Conservation (phyloP, 1,140 invertebrate genomes). For the Zelostemma sp. region DNA sequence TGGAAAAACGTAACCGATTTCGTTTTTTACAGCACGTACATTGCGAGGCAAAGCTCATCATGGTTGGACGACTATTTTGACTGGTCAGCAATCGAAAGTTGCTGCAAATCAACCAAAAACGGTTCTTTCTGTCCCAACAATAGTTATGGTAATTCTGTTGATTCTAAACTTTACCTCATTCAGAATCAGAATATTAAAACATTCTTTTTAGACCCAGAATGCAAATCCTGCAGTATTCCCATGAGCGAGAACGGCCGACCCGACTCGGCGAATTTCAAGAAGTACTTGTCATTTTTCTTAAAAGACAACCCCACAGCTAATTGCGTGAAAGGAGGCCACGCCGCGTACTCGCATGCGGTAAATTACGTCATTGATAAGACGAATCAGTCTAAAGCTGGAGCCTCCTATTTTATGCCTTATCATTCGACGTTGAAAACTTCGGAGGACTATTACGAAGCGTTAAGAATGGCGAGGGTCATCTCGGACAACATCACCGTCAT, state of each 20-base stretch:
- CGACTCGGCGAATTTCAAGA: constrained; percentile 77
- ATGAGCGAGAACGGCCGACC: constrained; percentile 74
- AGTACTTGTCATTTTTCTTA: constrained; percentile 89
- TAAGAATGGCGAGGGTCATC: constrained; percentile 87
- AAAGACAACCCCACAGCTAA: constrained; percentile 86
- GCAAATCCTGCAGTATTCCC: too few relatives aligned
- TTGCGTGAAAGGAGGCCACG: constrained; percentile 92
- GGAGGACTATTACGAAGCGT: constrained; percentile 94
- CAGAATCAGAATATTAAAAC: too few relatives aligned
- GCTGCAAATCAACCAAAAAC: constrained; percentile 75
- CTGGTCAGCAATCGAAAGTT: constrained; percentile 77
- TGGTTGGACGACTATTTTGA: constrained; percentile 97
- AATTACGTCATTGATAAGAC: constrained; percentile 71
- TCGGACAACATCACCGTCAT: constrained; percentile 86
- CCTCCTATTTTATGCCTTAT: constrained; percentile 95
- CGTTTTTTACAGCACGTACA: constrained; percentile 77
- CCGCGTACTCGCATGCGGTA: constrained; percentile 81
- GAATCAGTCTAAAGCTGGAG: constrained; percentile 70
- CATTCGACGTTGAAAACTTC: constrained; percentile 95
- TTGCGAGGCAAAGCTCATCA: constrained; percentile 92
- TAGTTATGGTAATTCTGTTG: too few relatives aligned
- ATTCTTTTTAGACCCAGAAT: too few relatives aligned
- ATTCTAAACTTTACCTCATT: too few relatives aligned
- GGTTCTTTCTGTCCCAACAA: constrained; percentile 81
- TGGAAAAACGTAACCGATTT: constrained; percentile 1